Percentiles rank a stretch among this genome's conserved stretches.
phyloP scores from a whole-genome alignment of 2,888 invertebrate species.

The Pycnomerus fuliginosus region DNA sequence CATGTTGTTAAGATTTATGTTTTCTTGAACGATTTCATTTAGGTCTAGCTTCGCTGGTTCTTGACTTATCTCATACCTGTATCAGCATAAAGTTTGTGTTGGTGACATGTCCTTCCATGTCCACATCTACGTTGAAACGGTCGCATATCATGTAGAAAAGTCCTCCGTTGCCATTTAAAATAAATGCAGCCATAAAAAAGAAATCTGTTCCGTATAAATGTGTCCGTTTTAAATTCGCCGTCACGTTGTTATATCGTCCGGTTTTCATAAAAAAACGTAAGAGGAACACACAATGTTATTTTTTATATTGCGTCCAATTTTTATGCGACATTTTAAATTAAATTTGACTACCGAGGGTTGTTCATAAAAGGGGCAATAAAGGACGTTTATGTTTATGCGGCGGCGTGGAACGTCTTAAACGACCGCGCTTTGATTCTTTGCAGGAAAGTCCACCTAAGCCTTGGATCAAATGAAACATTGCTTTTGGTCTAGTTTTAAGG shows the following conservation, averaged over 20 bases:
- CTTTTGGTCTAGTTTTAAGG: too few species aligned
- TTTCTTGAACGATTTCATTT: too few species aligned
- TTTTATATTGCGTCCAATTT: conserved; percentile 41
- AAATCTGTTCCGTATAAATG: conserved; percentile 23
- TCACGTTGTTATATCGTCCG: conserved; percentile 25
- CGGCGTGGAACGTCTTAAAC: conserved; percentile 40
- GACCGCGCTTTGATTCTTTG: conserved; percentile 39
- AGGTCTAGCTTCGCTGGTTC: too few species aligned
- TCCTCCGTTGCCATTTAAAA: conserved; percentile 9
- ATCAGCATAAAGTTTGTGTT: too few species aligned
- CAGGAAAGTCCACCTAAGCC: too few species aligned
- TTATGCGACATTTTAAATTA: conserved; percentile 48
- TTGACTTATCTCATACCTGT: too few species aligned
- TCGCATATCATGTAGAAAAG: too few species aligned
- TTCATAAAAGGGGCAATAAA: conserved; percentile 46
- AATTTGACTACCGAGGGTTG: conserved; percentile 47
- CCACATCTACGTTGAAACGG: too few species aligned
- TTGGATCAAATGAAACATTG: too few species aligned
- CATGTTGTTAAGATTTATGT: too few species aligned
- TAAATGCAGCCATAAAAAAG: conserved; percentile 21
- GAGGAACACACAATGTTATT: conserved; percentile 23
- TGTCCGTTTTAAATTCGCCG: conserved; percentile 27
- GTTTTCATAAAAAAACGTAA: conserved; percentile 13
- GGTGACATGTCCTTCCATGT: too few species aligned
- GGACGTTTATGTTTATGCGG: conserved; percentile 47